Conservation (phyloP, 23 tunicate species). For the Phallusia fumigata region DNA sequence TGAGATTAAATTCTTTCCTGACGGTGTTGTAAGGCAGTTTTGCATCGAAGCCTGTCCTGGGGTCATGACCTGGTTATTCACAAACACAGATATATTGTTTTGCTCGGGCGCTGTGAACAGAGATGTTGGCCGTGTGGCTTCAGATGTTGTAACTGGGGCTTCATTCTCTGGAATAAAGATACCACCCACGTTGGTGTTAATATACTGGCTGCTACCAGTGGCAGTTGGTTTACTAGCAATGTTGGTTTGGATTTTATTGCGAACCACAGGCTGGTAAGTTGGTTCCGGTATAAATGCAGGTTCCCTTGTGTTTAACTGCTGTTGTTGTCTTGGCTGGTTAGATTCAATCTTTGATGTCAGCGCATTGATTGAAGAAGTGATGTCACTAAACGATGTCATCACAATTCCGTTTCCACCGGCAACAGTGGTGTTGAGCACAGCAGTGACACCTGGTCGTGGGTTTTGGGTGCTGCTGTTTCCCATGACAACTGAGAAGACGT, state of each 20-base stretch:
- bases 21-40: constrained; percentile 18
- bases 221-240: not conserved
- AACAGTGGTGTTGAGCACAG: constrained; percentile 1
- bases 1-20: constrained; percentile 57
- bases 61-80: constrained; percentile 29
- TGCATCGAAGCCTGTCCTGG: constrained; percentile 48
- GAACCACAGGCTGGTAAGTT: not conserved
- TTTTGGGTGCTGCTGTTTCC: not conserved
- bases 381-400: not conserved
- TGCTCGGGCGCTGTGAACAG: not conserved
- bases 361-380: constrained; percentile 5
- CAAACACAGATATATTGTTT: constrained; percentile 18
- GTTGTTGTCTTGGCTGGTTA: not conserved
- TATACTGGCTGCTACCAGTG: constrained; percentile 13
- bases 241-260: not conserved
- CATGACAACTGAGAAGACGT: not conserved
- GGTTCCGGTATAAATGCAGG: constrained; percentile 15
- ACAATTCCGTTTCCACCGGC: not conserved
- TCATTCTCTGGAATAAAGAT: constrained; percentile 39
- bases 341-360: not conserved
- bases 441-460: not conserved
- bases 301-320: not conserved
- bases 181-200: constrained; percentile 30
- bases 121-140: not conserved
- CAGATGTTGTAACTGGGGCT: not conserved